A percentile compares a stretch with the other conserved stretches of the same genome.
Conservation (phyloP, 2,797 vertebrate species). For the Acanthornis magna region DNA sequence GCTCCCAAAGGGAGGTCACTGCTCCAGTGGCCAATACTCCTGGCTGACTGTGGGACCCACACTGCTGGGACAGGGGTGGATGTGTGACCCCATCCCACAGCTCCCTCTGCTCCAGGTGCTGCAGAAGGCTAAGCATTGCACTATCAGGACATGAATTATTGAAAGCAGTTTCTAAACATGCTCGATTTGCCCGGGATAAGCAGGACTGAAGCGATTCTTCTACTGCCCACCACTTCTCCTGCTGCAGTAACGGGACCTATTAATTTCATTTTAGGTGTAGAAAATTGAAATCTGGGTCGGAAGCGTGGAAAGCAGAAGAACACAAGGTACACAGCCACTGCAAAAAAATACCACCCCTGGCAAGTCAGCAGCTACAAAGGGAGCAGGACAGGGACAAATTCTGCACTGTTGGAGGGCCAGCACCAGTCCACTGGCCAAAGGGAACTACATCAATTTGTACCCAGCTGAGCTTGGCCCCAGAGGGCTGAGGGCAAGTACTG, state of each 20-base stretch:
- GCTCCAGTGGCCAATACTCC: neutral
- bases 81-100: neutral
- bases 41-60: accelerated
- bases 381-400: neutral
- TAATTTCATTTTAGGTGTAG: neutral
- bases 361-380: neutral
- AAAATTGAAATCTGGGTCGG: neutral
- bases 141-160: neutral
- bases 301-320: neutral
- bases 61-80: too few relatives aligned
- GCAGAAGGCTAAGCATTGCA: neutral
- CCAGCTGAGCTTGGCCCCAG: neutral
- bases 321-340: neutral
- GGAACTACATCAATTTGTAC: neutral
- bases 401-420: neutral
- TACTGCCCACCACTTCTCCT: neutral
- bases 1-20: neutral
- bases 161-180: neutral
- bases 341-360: neutral
- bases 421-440: neutral
- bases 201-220: neutral
- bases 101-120: neutral
- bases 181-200: neutral
- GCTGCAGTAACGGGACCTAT: neutral
- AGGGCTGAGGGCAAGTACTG: neutral